Evolutionary conservation across 2,797 vertebrate genomes (phyloP), one percentile per base, ranked within the genome.

Genomic region (Typhlichthys eigenmanni): DNA sequence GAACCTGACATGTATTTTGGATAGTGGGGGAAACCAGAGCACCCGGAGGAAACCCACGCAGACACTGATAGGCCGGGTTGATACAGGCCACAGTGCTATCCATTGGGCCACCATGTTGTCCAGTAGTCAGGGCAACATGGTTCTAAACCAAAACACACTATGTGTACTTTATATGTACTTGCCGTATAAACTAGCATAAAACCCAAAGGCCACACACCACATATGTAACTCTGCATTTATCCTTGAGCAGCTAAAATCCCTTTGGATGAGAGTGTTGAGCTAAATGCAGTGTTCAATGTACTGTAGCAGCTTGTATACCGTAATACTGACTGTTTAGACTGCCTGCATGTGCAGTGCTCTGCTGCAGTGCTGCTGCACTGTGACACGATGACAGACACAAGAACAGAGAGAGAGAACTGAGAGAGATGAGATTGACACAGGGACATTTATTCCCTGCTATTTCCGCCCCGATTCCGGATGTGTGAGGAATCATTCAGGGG

Each of bases 281-380:
- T 50, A 1, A 17, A 11, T 43, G 19, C 53, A 12, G 47, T 4
- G 47, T 29, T 10, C 19, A 58, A 58, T 60, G 10, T 45, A 43
- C 62, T 57, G 47, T 46, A 14, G 17, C 32, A 58, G 76, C 24
- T 38, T 8, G 17, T 6, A 16, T 11, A 51, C 56, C 24, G 67
- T 56, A 75, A 81, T 78, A 65, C 69, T 74, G 85, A 29, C 71
- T 84, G 76, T 69, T 84, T 64, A 78, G 73, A 62, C 85, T 83
- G 86, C 78, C 58, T 50, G 69, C 88, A 90, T 89, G 89, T 89
- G 91, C 85, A 88, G 87, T 84, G 73, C 69, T 13, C 66, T 86
- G 90, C 87, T 87, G 91, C 89, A 84, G 84, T 87, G 85, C 83
- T 82, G 87, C 80, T 82, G 87, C 81, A 78, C 79, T 56, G 60